A percentile compares a stretch with the other conserved stretches of the same genome.
Conservation (phyloP, 2,888 invertebrate genomes). For the Diarsia dahlii region DNA sequence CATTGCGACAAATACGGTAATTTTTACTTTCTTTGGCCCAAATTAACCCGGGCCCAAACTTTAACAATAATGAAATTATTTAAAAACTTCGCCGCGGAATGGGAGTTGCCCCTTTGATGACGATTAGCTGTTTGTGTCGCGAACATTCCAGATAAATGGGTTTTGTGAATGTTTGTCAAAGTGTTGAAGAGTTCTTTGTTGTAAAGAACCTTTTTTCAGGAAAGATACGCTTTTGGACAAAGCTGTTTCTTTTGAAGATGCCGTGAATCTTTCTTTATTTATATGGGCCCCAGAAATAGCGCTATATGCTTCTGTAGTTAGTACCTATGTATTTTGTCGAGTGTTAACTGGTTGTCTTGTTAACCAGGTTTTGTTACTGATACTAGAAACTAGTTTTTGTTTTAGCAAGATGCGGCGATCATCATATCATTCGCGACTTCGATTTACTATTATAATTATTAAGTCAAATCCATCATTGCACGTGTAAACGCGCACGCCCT, state of each 20-base stretch:
- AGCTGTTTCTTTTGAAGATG: conserved; percentile 10
- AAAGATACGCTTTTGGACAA: conserved; percentile 16
- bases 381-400: not conserved
- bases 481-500: not conserved
- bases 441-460: not conserved
- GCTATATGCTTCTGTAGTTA: not conserved
- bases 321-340: not conserved
- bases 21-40: conserved; percentile 63
- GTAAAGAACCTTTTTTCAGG: conserved; percentile 11
- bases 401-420: not conserved
- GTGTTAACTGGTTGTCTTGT: not conserved
- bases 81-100: conserved; percentile 65
- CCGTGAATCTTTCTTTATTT: conserved; percentile 13
- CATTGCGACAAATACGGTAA: conserved; percentile 65
- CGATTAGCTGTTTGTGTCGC: conserved; percentile 64
- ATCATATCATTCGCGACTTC: not conserved
- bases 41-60: conserved; percentile 63
- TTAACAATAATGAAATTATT: conserved; percentile 71
- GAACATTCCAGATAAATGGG: conserved; percentile 57
- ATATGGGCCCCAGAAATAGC: not conserved
- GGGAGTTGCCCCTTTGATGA: conserved; percentile 58
- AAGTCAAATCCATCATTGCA: not conserved
- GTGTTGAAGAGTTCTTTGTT: conserved; percentile 45
- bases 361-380: not conserved
- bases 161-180: conserved; percentile 42